phyloP scores from a whole-genome alignment of 2,113 vertebrate genomes.

The Sisor rabdophorus region DNA sequence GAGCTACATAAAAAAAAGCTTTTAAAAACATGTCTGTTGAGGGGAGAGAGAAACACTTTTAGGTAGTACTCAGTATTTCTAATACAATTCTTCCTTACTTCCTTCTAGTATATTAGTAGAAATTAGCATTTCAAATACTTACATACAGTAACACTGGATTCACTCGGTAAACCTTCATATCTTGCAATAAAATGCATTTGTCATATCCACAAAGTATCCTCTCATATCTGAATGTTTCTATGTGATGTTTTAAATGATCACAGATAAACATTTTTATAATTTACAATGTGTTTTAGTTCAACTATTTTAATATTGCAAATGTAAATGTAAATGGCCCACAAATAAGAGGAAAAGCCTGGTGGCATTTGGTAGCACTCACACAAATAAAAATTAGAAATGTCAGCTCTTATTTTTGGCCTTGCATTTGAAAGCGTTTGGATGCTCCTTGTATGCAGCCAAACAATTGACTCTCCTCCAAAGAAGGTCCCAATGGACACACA shows the following conservation, averaged over 20 bases:
- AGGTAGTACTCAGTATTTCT: constrained; percentile 31
- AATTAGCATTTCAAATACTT: not conserved
- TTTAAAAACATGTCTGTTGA: constrained; percentile 40
- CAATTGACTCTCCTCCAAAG: constrained; percentile 30
- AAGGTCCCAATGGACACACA: constrained; percentile 17
- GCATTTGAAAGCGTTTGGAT: constrained; percentile 29
- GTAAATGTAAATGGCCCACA: constrained; percentile 40
- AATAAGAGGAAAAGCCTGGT: constrained; percentile 42
- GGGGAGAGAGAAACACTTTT: constrained; percentile 36
- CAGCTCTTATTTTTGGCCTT: constrained; percentile 47
- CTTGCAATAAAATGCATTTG: not conserved
- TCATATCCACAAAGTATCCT: not conserved
- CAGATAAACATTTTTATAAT: constrained; percentile 35
- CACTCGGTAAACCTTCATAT: constrained; percentile 1
- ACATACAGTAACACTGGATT: not conserved
- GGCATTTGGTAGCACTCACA: constrained; percentile 48
- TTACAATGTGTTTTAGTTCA: constrained; percentile 27
- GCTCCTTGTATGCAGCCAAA: constrained; percentile 36
- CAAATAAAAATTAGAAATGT: constrained; percentile 45
- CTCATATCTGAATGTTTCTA: not conserved
- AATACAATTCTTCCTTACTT: not conserved
- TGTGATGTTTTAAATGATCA: not conserved
- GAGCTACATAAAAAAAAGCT: constrained; percentile 38
- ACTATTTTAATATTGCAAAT: constrained; percentile 33
- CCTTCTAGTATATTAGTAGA: not conserved